A percentile compares a stretch with the other conserved stretches of the same genome.
Conservation (phyloP, 2,113 vertebrate species). For the Lepus europaeus region DNA sequence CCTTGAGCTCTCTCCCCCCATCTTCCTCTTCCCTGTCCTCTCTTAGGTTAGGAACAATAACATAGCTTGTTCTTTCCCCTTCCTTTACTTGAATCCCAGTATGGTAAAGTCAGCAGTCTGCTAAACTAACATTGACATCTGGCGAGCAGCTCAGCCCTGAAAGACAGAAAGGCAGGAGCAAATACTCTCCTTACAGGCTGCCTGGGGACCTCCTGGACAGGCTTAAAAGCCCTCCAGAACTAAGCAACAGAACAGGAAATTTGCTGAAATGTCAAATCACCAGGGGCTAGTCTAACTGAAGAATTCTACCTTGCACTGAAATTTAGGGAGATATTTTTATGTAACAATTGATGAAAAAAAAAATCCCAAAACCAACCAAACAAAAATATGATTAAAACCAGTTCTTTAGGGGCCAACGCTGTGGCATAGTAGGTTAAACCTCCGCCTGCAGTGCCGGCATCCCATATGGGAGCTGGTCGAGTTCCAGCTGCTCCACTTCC, state of each 20-base stretch:
- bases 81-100: not conserved
- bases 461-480: no score
- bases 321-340: not conserved
- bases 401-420: not conserved
- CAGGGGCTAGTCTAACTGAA: not conserved
- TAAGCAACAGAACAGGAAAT: not conserved
- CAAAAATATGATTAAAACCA: not conserved
- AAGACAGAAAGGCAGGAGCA: not conserved
- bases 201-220: not conserved
- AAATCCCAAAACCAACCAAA: constrained; percentile 1
- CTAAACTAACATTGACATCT: not conserved
- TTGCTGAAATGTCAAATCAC: not conserved
- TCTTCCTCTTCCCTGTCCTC: not conserved
- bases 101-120: not conserved
- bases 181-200: not conserved
- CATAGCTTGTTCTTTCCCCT: not conserved
- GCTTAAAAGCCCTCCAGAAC: not conserved
- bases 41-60: not conserved
- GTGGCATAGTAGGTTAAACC: no score
- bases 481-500: no score
- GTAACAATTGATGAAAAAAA: not conserved
- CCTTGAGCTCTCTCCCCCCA: not conserved
- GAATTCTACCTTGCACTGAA: not conserved
- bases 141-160: not conserved
- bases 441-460: no score